Evolutionary conservation across 2,888 invertebrate species (phyloP).

Genomic region (Chalcis sispes): DNA sequence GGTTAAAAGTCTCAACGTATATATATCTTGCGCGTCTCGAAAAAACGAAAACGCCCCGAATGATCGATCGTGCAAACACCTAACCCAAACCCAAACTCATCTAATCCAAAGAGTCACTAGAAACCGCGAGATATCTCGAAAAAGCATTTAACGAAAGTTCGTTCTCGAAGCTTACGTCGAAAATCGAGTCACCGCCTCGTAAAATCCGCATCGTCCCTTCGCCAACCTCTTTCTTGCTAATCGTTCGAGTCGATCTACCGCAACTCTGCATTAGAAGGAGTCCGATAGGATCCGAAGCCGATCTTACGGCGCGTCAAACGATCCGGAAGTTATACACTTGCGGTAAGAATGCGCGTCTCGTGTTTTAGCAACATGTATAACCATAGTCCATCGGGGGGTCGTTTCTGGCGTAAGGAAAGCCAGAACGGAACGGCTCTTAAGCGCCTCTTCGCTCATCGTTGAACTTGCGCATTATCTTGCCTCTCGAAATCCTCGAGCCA

Average conservation of each 20-base stretch:
- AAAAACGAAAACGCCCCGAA: too few species aligned
- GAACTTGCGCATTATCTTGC: constrained; percentile 3
- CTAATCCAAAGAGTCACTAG: too few species aligned
- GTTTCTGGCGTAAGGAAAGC: constrained; percentile 24
- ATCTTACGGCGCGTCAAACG: constrained; percentile 18
- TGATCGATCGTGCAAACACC: too few species aligned
- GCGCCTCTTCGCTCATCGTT: constrained; percentile 32
- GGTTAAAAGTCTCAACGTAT: too few species aligned
- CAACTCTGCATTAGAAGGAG: constrained; percentile 12
- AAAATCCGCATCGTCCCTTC: too few species aligned
- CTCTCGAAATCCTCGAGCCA: neutral
- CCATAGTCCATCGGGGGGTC: constrained; percentile 16
- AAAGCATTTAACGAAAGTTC: too few species aligned
- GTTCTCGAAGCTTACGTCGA: too few species aligned
- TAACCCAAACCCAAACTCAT: too few species aligned
- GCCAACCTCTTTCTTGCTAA: constrained; percentile 9
- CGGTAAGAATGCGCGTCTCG: constrained; percentile 22
- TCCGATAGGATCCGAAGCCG: neutral
- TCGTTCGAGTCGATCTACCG: neutral
- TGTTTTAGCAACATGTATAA: neutral
- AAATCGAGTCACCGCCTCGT: too few species aligned
- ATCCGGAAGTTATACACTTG: constrained; percentile 18
- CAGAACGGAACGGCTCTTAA: constrained; percentile 34
- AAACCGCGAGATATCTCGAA: too few species aligned
- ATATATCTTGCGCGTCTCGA: too few species aligned